Percentiles rank a stretch among this genome's conserved stretches.
phyloP scores from a whole-genome alignment of 2,113 vertebrate genomes.

The Sinocyclocheilus anophthalmus region DNA sequence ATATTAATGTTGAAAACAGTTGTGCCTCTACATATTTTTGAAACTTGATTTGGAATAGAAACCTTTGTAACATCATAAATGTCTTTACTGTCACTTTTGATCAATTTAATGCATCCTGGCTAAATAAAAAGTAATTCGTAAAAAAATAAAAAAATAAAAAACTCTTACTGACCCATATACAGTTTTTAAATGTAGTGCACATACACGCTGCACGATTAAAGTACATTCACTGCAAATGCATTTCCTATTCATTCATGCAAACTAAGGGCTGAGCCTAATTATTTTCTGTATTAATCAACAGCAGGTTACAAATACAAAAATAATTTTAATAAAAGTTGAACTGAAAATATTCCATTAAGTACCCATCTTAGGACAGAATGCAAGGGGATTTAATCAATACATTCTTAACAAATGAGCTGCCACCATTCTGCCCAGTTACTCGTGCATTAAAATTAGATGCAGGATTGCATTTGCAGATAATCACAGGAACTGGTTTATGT shows the following conservation, averaged over 20 bases:
- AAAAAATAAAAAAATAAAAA: too few relatives aligned
- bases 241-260: too few relatives aligned
- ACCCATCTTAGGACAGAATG: not conserved
- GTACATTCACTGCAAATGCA: not conserved
- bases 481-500: constrained; percentile 19
- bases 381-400: not conserved
- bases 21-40: not conserved
- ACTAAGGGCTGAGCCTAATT: not conserved
- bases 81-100: too few relatives aligned
- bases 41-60: too few relatives aligned
- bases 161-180: too few relatives aligned
- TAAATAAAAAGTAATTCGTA: not conserved
- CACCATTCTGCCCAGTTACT: not conserved
- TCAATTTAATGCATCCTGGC: not conserved
- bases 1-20: not conserved
- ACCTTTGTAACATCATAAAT: too few relatives aligned
- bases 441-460: not conserved
- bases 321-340: not conserved
- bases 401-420: not conserved
- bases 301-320: not conserved
- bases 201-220: not conserved
- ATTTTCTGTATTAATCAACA: not conserved
- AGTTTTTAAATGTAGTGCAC: not conserved
- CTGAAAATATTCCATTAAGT: not conserved
- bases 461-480: constrained; percentile 25